Base-by-base conservation (phyloP, 2,113 vertebrate genomes). In the Illadopsis cleaveri region DNA sequence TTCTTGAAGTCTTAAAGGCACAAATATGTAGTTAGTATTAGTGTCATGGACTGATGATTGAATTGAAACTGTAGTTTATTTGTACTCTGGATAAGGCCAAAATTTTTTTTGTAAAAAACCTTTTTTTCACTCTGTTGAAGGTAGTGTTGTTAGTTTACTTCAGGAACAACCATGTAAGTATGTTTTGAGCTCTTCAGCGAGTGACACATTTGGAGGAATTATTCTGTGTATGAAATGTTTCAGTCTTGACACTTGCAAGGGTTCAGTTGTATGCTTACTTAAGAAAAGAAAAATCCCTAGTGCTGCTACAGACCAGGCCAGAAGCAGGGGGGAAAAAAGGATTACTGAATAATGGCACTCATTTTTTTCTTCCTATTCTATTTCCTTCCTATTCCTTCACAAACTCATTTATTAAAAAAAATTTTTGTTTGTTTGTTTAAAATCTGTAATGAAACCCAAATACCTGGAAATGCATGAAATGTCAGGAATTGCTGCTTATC, bases 261-360 rank as follows among this genome's bases (percentile, higher is more conserved):
- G 24, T 65, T 94, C 35, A 54, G 27, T 14, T 3, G 0, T 27
- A 71, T 20, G n/a, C 27, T 68, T 80, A 33, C 27, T 51, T 60
- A 33, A 54, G 76, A 76, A 69, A 83, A 80, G 72, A 75, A 62
- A 60, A 65, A 73, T 25, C 28, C 11, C 38, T 58, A 62, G 17
- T 30, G 18, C 53, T 91, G 20, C n/a, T 15, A 31, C 31, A 77
- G 23, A 56, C 18, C 40, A n/a, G 54, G 31, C 4, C 37, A 44
- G 7, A 47, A 60, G 35, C 25, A 79, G 30, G 19, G 1, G 9
- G 0, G 0, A 0, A 1, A 14, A n/a, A 10, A 33, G 3, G 35
- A 72, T 72, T 58, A 62, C 18, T 18, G 15, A 77, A 22, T 62
- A 93, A 79, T 10, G 22, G 16, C 30, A 42, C 21, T 48, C 23